phyloP scores from a whole-genome alignment of 2,797 vertebrate genomes.

The Microchirus variegatus region DNA sequence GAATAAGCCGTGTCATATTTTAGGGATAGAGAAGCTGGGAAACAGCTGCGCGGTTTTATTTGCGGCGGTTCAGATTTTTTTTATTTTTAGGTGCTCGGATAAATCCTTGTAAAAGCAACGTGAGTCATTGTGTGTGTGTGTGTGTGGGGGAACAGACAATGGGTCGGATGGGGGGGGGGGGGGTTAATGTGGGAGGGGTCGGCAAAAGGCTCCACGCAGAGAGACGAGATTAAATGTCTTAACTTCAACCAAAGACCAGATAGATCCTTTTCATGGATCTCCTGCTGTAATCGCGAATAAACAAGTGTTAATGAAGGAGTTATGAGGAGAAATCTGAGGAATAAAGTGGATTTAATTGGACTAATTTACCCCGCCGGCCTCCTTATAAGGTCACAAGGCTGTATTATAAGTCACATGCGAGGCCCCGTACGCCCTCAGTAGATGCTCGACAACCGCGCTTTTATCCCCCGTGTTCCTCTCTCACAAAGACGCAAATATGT shows the following conservation, averaged over 20 bases:
- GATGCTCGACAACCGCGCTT: neutral
- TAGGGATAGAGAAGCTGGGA: constrained; percentile 32
- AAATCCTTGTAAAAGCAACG: constrained; percentile 73
- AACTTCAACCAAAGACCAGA: constrained; percentile 37
- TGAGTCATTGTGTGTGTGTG: constrained; percentile 69
- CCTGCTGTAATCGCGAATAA: neutral
- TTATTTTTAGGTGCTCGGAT: constrained; percentile 79
- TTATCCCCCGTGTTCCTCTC: neutral
- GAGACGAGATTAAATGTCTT: constrained; percentile 45
- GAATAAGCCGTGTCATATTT: no score
- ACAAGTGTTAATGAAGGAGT: neutral
- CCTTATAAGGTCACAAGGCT: neutral
- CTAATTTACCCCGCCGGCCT: neutral
- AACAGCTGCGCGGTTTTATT: constrained; percentile 75
- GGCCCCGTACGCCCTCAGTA: constrained; percentile 8
- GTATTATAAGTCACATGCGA: neutral
- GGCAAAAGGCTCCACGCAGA: constrained; percentile 22
- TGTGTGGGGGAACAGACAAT: constrained; percentile 60
- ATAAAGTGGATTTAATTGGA: neutral
- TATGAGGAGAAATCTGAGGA: neutral
- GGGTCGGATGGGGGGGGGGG: no score
- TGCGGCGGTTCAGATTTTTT: constrained; percentile 66
- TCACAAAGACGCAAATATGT: constrained; percentile 17
- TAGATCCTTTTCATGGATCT: constrained; percentile 12
- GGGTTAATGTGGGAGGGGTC: constrained; percentile 61